Conservation (phyloP, 2,113 vertebrate species). For the Paracanthobrama guichenoti region DNA sequence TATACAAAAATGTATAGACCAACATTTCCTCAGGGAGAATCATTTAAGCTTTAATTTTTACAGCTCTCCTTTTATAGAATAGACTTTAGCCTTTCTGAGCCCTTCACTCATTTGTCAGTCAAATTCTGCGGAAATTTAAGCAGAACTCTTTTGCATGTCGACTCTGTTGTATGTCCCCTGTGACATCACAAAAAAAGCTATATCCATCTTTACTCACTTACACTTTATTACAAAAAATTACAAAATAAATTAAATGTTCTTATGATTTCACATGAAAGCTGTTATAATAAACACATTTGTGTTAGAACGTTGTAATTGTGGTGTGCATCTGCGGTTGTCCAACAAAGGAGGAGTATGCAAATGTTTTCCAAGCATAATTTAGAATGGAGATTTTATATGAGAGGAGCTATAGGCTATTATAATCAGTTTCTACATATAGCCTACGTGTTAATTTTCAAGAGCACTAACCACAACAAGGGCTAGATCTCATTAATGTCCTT, state of each 20-base stretch:
- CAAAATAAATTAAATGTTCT: too few species aligned
- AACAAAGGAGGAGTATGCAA: not conserved
- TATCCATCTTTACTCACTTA: not conserved
- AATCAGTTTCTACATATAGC: not conserved
- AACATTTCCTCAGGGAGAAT: not conserved
- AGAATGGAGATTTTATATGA: too few species aligned
- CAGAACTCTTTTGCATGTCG: constrained; percentile 5
- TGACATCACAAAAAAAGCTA: not conserved
- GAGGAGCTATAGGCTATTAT: not conserved
- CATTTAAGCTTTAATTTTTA: not conserved
- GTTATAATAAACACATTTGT: not conserved
- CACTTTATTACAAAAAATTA: too few species aligned
- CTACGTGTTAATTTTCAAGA: not conserved
- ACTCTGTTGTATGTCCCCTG: not conserved
- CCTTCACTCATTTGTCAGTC: constrained; percentile 20
- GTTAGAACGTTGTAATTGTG: not conserved
- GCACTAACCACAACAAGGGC: not conserved
- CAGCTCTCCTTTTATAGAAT: not conserved
- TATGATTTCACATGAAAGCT: not conserved
- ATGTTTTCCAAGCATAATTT: not conserved
- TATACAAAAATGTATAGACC: not conserved
- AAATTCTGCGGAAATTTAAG: constrained; percentile 2
- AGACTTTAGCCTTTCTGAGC: not conserved
- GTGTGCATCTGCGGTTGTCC: not conserved
- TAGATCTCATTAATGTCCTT: not conserved